These are phyloP conservation scores for Drosophila greeni DNA, from an alignment of 2,888 invertebrate species.

Conservation along the genomic window DNA sequence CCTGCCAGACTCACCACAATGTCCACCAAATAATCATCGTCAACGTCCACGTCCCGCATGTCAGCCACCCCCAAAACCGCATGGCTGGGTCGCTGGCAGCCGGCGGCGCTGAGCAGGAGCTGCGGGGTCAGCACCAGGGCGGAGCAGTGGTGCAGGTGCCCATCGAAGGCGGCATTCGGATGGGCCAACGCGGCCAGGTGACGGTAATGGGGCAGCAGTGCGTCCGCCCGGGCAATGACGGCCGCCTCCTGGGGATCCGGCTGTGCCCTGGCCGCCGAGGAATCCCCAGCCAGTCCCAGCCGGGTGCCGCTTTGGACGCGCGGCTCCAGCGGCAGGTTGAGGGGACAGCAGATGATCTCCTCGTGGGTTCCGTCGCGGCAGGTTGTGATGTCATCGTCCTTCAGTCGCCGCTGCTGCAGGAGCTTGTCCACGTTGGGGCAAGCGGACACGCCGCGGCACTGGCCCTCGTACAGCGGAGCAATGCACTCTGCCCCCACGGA, in stretches of 20 bases:
- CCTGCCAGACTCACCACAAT: constrained; percentile 34
- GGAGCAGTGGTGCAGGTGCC: constrained; percentile 55
- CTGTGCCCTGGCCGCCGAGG: no score
- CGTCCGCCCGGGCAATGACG: constrained; percentile 12
- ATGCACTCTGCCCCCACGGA: constrained; percentile 25
- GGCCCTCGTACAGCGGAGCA: constrained; percentile 60
- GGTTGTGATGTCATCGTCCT: constrained; percentile 46
- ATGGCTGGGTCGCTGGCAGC: constrained; percentile 52
- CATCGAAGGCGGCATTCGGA: constrained; percentile 57
- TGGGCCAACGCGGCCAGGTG: constrained; percentile 59
- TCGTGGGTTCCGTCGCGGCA: constrained; percentile 50
- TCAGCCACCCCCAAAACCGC: constrained; percentile 62
- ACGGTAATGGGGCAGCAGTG: constrained; percentile 44
- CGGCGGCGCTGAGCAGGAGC: constrained; percentile 51
- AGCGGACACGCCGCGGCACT: constrained; percentile 41
- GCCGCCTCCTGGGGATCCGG: constrained; percentile 14
- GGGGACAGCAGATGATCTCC: constrained; percentile 64
- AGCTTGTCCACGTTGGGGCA: constrained; percentile 46
- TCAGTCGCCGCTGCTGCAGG: constrained; percentile 46
- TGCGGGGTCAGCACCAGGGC: constrained; percentile 47
- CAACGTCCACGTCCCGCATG: constrained; percentile 54
- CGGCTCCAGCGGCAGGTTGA: constrained; percentile 49
- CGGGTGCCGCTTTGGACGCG: constrained; percentile 28
- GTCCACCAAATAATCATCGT: constrained; percentile 51
- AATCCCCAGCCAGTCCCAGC: neutral